Conservation (phyloP, 2,888 invertebrate species). For the Trissolcus brochymenae region DNA sequence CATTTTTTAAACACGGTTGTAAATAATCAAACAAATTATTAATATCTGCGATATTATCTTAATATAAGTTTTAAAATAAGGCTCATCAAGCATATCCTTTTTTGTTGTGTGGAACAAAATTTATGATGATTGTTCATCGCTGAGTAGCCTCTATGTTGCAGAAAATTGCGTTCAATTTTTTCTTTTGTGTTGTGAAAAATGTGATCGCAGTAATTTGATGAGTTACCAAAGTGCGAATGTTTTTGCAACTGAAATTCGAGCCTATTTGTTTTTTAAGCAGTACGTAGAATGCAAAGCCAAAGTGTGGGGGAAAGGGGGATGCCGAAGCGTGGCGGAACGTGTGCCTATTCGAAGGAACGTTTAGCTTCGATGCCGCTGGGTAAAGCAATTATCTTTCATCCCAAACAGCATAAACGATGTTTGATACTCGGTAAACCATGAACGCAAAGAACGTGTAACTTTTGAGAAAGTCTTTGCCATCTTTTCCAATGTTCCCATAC, state of each 20-base stretch:
- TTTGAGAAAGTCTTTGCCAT: conserved; percentile 49
- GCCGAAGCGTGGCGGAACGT: conserved; percentile 71
- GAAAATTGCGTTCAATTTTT: no score
- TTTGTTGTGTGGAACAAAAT: no score
- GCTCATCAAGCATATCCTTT: no score
- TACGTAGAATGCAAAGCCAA: conserved; percentile 15
- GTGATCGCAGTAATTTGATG: conserved; percentile 9
- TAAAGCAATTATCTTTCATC: conserved; percentile 70
- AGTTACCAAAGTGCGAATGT: conserved; percentile 14
- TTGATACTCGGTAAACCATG: conserved; percentile 60
- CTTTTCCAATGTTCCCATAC: conserved; percentile 46
- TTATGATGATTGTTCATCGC: no score
- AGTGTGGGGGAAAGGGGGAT: conserved; percentile 62
- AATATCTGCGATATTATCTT: background rate
- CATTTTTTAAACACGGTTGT: conserved; percentile 16
- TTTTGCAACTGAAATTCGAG: conserved; percentile 31
- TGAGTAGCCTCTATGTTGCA: no score
- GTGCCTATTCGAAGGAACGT: conserved; percentile 66
- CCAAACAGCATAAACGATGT: conserved; percentile 68
- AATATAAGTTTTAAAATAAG: no score
- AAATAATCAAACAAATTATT: conserved; percentile 14
- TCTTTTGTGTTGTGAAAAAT: conserved; percentile 3
- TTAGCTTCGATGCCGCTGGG: conserved; percentile 67
- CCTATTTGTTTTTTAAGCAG: conserved; percentile 17
- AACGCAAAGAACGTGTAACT: conserved; percentile 59